Conservation (phyloP, 2,888 invertebrate species). For the Tetrapedia diversipes region DNA sequence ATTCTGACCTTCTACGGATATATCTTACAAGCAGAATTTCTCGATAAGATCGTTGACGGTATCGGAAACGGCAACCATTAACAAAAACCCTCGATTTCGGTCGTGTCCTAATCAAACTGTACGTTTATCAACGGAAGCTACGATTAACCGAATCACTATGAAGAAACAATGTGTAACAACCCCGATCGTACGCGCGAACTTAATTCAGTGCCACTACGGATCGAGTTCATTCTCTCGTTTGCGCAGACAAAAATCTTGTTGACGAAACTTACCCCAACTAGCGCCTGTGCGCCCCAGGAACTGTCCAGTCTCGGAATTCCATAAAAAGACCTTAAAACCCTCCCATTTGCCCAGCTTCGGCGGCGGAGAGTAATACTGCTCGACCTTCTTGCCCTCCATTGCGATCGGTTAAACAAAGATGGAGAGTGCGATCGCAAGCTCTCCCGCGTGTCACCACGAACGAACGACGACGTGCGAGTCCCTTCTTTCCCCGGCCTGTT, state of each 20-base stretch:
- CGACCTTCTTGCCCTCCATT: slow-evolving; percentile 92
- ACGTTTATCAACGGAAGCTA: too few species aligned
- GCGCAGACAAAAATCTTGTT: too few species aligned
- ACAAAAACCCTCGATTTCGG: too few species aligned
- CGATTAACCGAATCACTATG: too few species aligned
- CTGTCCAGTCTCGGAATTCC: slow-evolving; percentile 96
- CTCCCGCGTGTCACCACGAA: slow-evolving; percentile 41
- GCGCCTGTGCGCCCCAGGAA: slow-evolving; percentile 95
- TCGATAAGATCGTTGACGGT: background rate
- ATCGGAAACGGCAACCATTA: too few species aligned
- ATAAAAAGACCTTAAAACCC: slow-evolving; percentile 92
- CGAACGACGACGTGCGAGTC: slow-evolving; percentile 35
- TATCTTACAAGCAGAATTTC: background rate
- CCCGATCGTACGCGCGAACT: too few species aligned
- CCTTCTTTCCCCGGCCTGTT: slow-evolving; percentile 13
- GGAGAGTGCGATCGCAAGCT: slow-evolving; percentile 20
- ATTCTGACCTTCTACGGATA: background rate
- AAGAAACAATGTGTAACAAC: too few species aligned
- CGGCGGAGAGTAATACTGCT: slow-evolving; percentile 91
- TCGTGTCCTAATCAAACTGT: background rate
- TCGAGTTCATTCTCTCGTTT: too few species aligned
- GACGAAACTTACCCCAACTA: slow-evolving; percentile 97
- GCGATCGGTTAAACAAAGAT: slow-evolving; percentile 45
- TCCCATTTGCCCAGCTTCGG: slow-evolving; percentile 94
- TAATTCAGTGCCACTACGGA: too few species aligned